phyloP scores from a whole-genome alignment of 1,140 invertebrate species.

The Formica selysi region DNA sequence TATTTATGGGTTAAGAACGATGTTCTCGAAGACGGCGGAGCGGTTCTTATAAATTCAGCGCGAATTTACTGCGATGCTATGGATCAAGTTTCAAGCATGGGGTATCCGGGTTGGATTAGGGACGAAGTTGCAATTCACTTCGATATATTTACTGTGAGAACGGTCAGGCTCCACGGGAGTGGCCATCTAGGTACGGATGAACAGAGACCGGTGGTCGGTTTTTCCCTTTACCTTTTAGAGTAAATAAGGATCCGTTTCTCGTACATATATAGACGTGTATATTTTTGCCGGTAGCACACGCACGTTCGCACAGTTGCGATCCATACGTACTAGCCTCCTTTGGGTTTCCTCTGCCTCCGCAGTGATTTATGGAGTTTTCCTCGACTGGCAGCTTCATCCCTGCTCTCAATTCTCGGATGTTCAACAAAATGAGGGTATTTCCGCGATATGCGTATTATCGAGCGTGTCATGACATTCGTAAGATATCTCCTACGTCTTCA shows the following conservation, averaged over 20 bases:
- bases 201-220: constrained; percentile 56
- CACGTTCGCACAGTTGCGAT: constrained; percentile 79
- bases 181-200: constrained; percentile 67
- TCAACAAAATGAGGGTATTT: constrained; percentile 61
- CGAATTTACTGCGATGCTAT: constrained; percentile 82
- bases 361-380: constrained; percentile 78
- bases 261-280: constrained; percentile 33
- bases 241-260: constrained; percentile 72
- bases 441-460: constrained; percentile 61
- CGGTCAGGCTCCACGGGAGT: constrained; percentile 80
- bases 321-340: constrained; percentile 59
- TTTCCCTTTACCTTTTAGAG: constrained; percentile 73
- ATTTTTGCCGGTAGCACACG: constrained; percentile 65
- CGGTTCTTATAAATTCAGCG: constrained; percentile 79
- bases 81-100: constrained; percentile 78
- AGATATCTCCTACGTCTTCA: constrained; percentile 52
- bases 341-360: constrained; percentile 55
- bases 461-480: constrained; percentile 49
- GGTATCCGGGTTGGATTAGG: constrained; percentile 80
- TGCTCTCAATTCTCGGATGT: constrained; percentile 63
- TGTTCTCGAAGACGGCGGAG: constrained; percentile 10
- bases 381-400: constrained; percentile 71
- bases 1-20: constrained; percentile 46
- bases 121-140: constrained; percentile 86
- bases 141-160: constrained; percentile 86